phyloP scores from a whole-genome alignment of 2,888 invertebrate species.

The Acanthopleura granulata region DNA sequence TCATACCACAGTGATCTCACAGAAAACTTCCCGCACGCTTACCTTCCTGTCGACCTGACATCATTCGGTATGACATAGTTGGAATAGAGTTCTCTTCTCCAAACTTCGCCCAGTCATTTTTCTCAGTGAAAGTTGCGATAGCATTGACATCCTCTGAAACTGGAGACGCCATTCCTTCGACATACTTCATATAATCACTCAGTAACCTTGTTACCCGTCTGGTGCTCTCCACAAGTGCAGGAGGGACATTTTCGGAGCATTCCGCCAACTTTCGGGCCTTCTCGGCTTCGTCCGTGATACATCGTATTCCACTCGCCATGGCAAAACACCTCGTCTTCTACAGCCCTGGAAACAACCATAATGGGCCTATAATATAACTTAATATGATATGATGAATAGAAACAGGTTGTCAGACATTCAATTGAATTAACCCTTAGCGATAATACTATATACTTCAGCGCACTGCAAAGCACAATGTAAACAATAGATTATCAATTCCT shows the following conservation, averaged over 20 bases:
- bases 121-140: neutral
- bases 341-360: too few species aligned
- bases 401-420: too few species aligned
- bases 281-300: neutral
- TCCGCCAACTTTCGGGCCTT: neutral
- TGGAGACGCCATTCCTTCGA: slow-evolving; percentile 1
- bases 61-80: neutral
- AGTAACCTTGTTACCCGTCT: neutral
- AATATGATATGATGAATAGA: too few species aligned
- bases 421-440: too few species aligned
- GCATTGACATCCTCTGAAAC: neutral
- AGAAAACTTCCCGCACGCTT: too few species aligned
- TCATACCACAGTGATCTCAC: too few species aligned
- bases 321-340: too few species aligned
- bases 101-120: neutral
- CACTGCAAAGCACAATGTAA: too few species aligned
- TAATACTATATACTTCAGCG: too few species aligned
- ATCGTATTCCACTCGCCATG: neutral
- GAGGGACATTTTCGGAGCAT: neutral
- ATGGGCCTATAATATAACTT: too few species aligned
- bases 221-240: neutral
- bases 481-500: too few species aligned
- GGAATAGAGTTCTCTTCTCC: neutral
- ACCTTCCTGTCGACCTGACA: neutral
- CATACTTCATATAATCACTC: neutral